Conservation (phyloP, 2,113 vertebrate species). For the Ceyx melanurus region DNA sequence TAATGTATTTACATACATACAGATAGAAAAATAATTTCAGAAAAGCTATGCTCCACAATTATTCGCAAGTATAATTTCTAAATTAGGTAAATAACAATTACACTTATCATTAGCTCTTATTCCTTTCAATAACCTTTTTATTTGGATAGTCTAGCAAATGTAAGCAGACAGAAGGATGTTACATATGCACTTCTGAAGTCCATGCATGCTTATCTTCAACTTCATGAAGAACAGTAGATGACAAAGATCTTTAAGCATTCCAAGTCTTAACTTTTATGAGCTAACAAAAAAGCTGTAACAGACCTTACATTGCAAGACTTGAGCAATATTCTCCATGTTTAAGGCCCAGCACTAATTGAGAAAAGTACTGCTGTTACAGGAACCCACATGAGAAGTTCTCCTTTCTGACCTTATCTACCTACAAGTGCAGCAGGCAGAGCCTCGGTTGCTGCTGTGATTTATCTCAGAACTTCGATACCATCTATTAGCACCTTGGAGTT, state of each 20-base stretch:
- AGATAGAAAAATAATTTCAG: neutral
- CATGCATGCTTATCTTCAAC: neutral
- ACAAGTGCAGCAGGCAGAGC: neutral
- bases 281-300: neutral
- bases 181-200: neutral
- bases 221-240: neutral
- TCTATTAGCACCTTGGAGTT: neutral
- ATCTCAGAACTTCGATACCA: neutral
- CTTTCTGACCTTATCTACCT: neutral
- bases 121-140: neutral
- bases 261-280: neutral
- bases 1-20: fast-evolving
- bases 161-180: neutral
- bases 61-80: neutral
- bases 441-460: neutral
- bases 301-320: neutral
- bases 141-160: neutral
- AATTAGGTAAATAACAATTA: neutral
- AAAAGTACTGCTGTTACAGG: neutral
- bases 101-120: neutral
- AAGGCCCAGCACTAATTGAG: neutral
- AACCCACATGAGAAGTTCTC: neutral
- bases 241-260: neutral
- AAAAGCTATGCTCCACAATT: neutral
- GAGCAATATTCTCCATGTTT: neutral